Conservation (phyloP, 2,113 vertebrate species). For the Tragelaphus imberbis region DNA sequence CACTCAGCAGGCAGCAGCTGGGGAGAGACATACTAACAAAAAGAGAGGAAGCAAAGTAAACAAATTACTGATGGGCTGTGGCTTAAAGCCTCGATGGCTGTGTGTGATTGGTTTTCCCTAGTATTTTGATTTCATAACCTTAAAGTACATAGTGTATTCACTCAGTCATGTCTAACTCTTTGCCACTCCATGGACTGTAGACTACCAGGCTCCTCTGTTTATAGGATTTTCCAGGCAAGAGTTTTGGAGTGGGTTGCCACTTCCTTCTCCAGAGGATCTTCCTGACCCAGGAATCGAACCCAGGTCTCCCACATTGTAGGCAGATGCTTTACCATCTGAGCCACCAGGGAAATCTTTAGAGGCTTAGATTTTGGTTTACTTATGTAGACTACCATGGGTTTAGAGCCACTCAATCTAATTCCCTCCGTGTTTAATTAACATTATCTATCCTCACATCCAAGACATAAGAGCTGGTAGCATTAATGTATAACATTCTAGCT, state of each 20-base stretch:
- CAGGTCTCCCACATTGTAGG: not conserved
- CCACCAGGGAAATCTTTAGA: not conserved
- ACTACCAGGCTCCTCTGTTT: not conserved
- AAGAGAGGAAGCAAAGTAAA: not conserved
- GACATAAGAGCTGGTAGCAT: not conserved
- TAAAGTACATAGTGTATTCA: not conserved
- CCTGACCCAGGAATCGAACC: not conserved
- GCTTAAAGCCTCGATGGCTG: not conserved
- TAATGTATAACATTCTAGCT: not conserved
- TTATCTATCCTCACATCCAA: not conserved
- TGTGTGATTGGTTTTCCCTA: not conserved
- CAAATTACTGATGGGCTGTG: not conserved
- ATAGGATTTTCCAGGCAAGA: not conserved
- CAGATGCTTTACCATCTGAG: not conserved
- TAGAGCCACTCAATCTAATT: not conserved
- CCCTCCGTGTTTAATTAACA: not conserved
- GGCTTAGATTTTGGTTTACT: not conserved
- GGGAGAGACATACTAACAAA: not conserved
- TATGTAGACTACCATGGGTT: not conserved
- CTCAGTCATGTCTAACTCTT: not conserved
- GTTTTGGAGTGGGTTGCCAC: not conserved
- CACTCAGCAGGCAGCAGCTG: not conserved
- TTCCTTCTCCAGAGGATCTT: not conserved
- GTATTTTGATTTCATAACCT: not conserved
- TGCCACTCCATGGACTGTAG: not conserved